Evolutionary conservation across 2,888 invertebrate species (phyloP).

Genomic region (Dynastes tityus): DNA sequence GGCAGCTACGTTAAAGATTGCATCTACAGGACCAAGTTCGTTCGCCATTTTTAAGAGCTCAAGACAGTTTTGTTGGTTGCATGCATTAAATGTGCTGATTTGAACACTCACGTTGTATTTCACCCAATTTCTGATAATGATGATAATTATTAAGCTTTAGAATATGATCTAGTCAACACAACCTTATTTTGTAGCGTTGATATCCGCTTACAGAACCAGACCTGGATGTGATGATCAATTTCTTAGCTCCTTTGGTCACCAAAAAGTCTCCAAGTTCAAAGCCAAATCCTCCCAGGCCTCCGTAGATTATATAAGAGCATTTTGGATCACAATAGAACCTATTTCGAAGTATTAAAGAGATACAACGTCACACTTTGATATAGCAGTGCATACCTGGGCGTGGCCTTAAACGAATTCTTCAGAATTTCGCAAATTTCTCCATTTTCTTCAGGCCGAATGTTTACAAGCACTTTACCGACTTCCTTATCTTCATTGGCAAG

Average conservation of each 20-base stretch:
- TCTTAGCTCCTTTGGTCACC: constrained; percentile 84
- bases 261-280: constrained; percentile 92
- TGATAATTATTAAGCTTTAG: neutral
- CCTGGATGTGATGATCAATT: constrained; percentile 86
- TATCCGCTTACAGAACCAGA: constrained; percentile 87
- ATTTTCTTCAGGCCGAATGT: constrained; percentile 62
- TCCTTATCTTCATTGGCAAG: constrained; percentile 82
- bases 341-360: constrained; percentile 57
- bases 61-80: constrained; percentile 80
- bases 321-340: constrained; percentile 51
- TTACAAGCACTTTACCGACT: constrained; percentile 80
- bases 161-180: constrained; percentile 49
- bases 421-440: neutral
- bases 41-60: constrained; percentile 78
- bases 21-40: constrained; percentile 81
- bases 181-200: constrained; percentile 83
- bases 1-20: constrained; percentile 89
- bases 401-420: neutral
- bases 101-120: constrained; percentile 79
- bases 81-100: constrained; percentile 82
- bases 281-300: constrained; percentile 94
- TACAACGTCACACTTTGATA: too few species aligned
- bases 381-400: neutral
- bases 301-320: constrained; percentile 75
- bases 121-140: constrained; percentile 76